A percentile compares a stretch with the other conserved stretches of the same genome.
phyloP scores from a whole-genome alignment of 2,888 invertebrate species.

The Petrolisthes manimaculis region DNA sequence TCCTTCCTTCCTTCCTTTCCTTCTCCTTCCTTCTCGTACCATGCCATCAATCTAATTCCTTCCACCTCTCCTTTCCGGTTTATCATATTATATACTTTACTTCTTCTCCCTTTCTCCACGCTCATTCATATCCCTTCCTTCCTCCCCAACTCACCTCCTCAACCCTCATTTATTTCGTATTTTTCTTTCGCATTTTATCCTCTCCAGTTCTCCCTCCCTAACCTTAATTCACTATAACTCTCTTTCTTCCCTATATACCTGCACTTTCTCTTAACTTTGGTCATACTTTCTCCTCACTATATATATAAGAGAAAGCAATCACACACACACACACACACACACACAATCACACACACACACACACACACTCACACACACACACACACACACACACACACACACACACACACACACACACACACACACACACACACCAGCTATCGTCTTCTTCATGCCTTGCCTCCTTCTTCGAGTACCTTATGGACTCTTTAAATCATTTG shows the following conservation, averaged over 20 bases:
- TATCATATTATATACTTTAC: not conserved
- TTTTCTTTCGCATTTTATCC: not conserved
- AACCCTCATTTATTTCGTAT: not conserved
- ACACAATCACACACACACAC: not conserved
- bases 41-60: not conserved
- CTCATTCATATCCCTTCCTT: not conserved
- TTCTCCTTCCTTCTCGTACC: not conserved
- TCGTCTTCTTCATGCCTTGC: not conserved
- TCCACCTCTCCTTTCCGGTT: not conserved
- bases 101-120: too few relatives aligned
- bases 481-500: conserved; percentile 8
- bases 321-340: not conserved
- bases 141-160: not conserved
- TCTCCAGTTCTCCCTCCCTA: not conserved
- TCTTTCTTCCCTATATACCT: not conserved
- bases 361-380: not conserved
- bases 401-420: not conserved
- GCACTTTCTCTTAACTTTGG: not conserved
- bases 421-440: not conserved
- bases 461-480: not conserved
- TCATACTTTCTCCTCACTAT: not conserved
- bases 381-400: not conserved
- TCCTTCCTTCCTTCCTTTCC: not conserved
- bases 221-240: too few relatives aligned
- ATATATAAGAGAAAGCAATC: too few relatives aligned